Evolutionary conservation across 2,888 invertebrate genomes (phyloP), one percentile per base, ranked within the genome.

Genomic region (Pachymerium ferrugineum): DNA sequence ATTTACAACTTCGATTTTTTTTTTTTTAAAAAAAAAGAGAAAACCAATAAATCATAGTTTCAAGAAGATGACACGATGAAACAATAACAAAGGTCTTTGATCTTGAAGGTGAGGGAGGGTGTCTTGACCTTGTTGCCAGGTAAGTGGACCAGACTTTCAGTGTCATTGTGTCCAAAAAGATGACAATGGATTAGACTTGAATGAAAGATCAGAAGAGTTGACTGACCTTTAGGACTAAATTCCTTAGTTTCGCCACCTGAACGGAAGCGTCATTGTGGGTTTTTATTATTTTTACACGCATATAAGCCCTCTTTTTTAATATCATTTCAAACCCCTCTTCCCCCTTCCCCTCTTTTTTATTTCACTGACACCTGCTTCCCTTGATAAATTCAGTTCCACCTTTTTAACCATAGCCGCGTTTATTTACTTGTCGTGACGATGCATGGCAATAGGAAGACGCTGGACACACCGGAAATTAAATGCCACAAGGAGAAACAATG

Each of bases 131-230:
- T 62, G 28, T 62, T 28, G 62, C n/a, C 62, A 14, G 62, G 62
- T 62, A 62, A 62, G 62, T 62, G 62, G 62, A 62, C 62, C 28
- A 62, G 62, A 62, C 62, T 62, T 62, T 62, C 62, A 62, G 62
- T 62, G 62, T 62, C 62, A 62, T 62, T 62, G 62, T 62, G 62
- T 62, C 62, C 28, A 62, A 62, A 62, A 62, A 62, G 62, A 62
- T 62, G 62, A 62, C 62, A 62, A 62, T 62, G 62, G 62, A 62
- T 62, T 62, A 62, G 62, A 62, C 62, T 22, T 62, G 62, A 62
- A 62, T 28, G 62, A 62, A 62, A 62, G 28, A 62, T 28, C 62
- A 62, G 62, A 62, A 62, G 62, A 62, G 62, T 62, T 62, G 62
- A 62, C 4, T 25, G 62, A 62, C 22, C 62, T 10, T 62, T 25